Percentiles rank a stretch among this genome's conserved stretches.
These are phyloP conservation scores for Amphiprion clarkii DNA, from an alignment of 2,797 vertebrate genomes.

Conservation along the genomic window DNA sequence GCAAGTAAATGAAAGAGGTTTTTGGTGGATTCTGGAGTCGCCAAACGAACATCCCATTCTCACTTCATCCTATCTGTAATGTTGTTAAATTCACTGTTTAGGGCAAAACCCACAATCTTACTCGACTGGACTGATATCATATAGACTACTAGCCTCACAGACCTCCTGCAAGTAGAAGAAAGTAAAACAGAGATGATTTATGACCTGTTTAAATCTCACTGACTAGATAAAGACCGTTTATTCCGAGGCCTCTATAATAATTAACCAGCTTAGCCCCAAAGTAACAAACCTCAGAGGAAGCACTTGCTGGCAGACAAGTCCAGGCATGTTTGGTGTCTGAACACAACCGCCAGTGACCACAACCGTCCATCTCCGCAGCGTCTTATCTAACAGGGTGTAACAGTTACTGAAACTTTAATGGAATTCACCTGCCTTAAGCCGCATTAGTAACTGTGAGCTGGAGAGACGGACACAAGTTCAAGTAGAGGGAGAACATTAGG, in stretches of 20 bases:
- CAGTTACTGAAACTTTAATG: slow-evolving; percentile 4
- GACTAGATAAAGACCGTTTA: neutral
- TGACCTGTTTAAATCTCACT: neutral
- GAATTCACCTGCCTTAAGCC: too few species aligned
- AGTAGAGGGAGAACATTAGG: neutral
- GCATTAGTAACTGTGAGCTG: neutral
- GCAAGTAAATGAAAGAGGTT: too few species aligned
- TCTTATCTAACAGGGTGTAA: slow-evolving; percentile 8
- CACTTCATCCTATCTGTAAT: too few species aligned
- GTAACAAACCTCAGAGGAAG: slow-evolving; percentile 3
- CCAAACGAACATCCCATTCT: too few species aligned
- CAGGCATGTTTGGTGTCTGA: slow-evolving; percentile 29
- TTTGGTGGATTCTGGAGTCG: too few species aligned
- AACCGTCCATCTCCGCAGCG: neutral
- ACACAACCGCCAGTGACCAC: slow-evolving; percentile 25
- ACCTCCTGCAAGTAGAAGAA: neutral
- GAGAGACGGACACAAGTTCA: neutral
- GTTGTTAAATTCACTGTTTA: too few species aligned
- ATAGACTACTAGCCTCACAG: too few species aligned
- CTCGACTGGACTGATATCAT: neutral
- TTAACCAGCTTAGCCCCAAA: slow-evolving; percentile 18
- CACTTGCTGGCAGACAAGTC: slow-evolving; percentile 43
- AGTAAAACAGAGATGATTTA: neutral
- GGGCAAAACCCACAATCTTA: too few species aligned
- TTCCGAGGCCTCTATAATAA: slow-evolving; percentile 19